Conservation (phyloP, 2,888 invertebrate species). For the Ametastegia equiseti region DNA sequence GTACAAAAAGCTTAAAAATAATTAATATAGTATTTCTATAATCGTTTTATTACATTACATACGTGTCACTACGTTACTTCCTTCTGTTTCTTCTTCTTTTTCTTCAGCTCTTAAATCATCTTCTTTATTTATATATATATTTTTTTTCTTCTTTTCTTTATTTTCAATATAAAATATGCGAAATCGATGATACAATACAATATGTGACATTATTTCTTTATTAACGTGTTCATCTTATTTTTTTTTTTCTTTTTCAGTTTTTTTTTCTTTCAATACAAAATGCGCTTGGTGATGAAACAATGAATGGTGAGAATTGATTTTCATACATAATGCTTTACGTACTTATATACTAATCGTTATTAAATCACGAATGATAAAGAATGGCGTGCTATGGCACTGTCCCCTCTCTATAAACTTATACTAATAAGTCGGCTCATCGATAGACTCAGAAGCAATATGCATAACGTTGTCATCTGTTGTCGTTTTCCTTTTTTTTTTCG, state of each 20-base stretch:
- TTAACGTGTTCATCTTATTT: too few species aligned
- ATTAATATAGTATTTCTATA: conserved; percentile 17
- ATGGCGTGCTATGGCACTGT: conserved; percentile 48
- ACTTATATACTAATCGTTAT: conserved; percentile 17
- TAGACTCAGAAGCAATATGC: conserved; percentile 1
- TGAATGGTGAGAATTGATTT: conserved; percentile 30
- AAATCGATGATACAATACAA: background rate
- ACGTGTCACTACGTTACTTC: background rate
- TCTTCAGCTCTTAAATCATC: too few species aligned
- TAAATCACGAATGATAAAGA: conserved; percentile 31
- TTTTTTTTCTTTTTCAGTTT: background rate
- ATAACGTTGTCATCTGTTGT: too few species aligned
- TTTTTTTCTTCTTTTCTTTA: background rate
- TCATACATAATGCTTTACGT: background rate
- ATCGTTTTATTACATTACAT: conserved; percentile 1
- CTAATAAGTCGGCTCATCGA: background rate
- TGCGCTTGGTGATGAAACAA: background rate
- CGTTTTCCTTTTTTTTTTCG: too few species aligned
- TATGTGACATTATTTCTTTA: background rate
- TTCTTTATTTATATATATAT: background rate
- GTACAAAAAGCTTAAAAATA: conserved; percentile 69
- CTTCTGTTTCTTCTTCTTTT: background rate
- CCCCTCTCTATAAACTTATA: background rate
- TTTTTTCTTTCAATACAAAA: conserved; percentile 36
- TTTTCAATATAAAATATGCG: conserved; percentile 8